Evolutionary conservation across 2,888 invertebrate genomes (phyloP), one percentile per base, ranked within the genome.

Genomic region (Hartigia nigra): DNA sequence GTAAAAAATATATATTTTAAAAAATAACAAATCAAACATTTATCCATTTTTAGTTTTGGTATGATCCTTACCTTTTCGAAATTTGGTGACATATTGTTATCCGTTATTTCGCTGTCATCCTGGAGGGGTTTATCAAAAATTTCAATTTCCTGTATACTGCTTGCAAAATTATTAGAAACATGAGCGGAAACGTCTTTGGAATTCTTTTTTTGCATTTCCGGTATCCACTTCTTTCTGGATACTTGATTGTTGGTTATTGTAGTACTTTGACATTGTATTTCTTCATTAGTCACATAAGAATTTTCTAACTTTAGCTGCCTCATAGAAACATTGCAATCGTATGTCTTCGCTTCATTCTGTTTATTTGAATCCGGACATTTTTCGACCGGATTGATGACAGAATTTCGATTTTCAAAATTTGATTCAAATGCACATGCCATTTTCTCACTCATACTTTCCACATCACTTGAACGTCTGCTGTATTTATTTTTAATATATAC

Each of bases 391-490:
- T 23, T 0, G 2, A 55, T 23, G 23, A 23, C 9, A 55, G 55
- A 55, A 23, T 55, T 55, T 55, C 23, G 55, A 23, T 55, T 55
- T 55, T 55, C 23, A 55, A 55, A 23, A 23, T 55, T 55, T 55
- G 55, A 23, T 2, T 23, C 55, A 23, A 55, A 0, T 55, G 55
- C 9, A 55, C 23, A 55, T 55, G 55, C 55, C 55, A 55, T 55
- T 55, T 55, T 55, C 0, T 55, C 23, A 55, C 55, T 55, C 55
- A 55, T 55, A 55, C 2, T 55, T 55, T 9, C 23, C 34, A 39
- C 88, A 86, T 88, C 82, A 77, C 82, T 55, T 23, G 23, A 5
- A 55, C 5, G 55, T 23, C 55, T 55, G 9, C 55, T 55, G 9
- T 55, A 23, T 55, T 55, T 23, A 23, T 9, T 9, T 55, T 55